Conservation (phyloP, 2,113 vertebrate species). For the Rafetus swinhoei region DNA sequence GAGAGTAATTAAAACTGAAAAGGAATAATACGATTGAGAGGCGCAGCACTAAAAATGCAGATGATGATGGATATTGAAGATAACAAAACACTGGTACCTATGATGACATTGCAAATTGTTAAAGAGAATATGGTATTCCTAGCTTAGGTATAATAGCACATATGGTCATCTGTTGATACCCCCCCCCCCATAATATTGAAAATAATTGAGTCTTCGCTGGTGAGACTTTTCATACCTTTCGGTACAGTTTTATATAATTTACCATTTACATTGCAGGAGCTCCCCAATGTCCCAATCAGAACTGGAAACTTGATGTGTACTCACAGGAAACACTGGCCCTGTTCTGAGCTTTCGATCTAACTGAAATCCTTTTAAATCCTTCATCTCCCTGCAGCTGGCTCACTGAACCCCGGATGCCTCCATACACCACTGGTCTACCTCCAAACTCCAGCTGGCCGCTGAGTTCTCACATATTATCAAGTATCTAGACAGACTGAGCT, state of each 20-base stretch:
- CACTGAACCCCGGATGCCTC: neutral
- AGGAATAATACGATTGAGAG: neutral
- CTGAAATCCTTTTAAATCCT: neutral
- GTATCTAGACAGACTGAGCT: neutral
- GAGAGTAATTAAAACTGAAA: neutral
- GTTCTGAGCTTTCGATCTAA: rapidly evolving
- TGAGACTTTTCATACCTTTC: neutral
- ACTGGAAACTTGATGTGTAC: neutral
- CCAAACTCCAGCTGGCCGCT: neutral
- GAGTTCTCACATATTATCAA: neutral
- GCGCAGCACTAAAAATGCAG: neutral
- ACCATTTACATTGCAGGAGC: neutral
- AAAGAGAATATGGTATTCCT: neutral
- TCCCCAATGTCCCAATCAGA: neutral
- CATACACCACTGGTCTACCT: neutral
- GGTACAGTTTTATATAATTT: rapidly evolving
- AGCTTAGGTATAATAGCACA: rapidly evolving
- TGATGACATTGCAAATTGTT: rapidly evolving
- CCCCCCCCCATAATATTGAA: neutral
- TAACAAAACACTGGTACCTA: neutral
- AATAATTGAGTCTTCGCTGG: rapidly evolving
- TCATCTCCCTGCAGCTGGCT: neutral
- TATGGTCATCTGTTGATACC: neutral
- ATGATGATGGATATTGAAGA: neutral
- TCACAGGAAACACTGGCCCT: neutral